phyloP scores from a whole-genome alignment of 1,140 invertebrate species.

The Drosophila tropicalis region DNA sequence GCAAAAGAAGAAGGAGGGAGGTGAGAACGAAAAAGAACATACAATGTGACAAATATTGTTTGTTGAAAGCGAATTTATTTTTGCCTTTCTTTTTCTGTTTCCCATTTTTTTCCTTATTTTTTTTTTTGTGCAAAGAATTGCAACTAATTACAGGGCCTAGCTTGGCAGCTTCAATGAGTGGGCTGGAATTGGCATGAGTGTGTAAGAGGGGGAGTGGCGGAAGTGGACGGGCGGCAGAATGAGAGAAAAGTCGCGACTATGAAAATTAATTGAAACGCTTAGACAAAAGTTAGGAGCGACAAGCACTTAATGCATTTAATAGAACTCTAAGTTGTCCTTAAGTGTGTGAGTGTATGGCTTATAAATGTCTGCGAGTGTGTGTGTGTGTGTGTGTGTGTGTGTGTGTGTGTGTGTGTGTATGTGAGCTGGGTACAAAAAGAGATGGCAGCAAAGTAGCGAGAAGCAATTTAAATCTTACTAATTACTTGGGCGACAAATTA shows the following conservation, averaged over 20 bases:
- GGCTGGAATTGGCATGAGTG: not conserved
- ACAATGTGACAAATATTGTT: conserved; percentile 43
- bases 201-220: not conserved
- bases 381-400: conserved; percentile 4
- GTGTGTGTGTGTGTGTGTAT: conserved; percentile 1
- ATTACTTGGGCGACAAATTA: conserved; percentile 83
- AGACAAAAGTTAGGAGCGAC: conserved; percentile 67
- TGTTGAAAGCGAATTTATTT: conserved; percentile 35
- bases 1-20: not conserved
- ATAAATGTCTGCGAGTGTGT: not conserved
- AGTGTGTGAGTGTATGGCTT: conserved; percentile 17
- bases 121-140: conserved; percentile 7
- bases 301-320: conserved; percentile 81
- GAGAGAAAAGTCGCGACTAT: conserved; percentile 51
- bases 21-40: not conserved
- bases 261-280: conserved; percentile 80
- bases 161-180: conserved; percentile 1
- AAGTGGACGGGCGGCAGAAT: conserved; percentile 10
- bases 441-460: conserved; percentile 39
- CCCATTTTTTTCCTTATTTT: not conserved
- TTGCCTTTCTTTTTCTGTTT: conserved; percentile 1
- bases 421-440: not conserved
- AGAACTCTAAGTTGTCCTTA: conserved; percentile 63
- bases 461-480: conserved; percentile 83
- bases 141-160: conserved; percentile 56